Evolutionary conservation across 92 coral and sea anemone species (phyloP).

Genomic region (Phymanthus crucifer): DNA sequence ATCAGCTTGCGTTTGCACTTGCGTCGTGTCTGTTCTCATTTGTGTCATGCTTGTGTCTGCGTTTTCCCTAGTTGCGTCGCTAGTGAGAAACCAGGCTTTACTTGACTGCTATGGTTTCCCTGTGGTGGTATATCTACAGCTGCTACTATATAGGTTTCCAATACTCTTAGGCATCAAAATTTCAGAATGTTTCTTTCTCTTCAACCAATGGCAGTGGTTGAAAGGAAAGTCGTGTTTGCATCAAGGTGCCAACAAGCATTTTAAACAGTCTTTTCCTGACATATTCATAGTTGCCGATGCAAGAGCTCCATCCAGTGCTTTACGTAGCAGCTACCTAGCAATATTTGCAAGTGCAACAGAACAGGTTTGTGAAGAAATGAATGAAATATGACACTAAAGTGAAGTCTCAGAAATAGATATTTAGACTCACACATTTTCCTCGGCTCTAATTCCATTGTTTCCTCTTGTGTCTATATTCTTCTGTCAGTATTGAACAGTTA

Average conservation of each 20-base stretch:
- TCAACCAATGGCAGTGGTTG: background rate
- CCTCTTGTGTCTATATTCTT: no score
- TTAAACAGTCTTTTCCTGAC: background rate
- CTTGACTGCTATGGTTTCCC: background rate
- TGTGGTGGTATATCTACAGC: background rate
- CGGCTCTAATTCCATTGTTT: no score
- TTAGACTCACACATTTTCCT: no score
- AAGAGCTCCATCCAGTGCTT: conserved; percentile 78
- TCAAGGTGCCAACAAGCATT: background rate
- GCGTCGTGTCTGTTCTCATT: no score
- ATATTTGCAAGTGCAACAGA: conserved; percentile 98
- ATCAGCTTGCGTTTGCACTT: no score
- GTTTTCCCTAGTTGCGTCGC: no score
- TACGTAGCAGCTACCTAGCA: conserved; percentile 87
- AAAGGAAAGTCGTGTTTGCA: background rate
- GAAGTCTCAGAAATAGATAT: no score
- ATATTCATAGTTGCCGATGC: conserved; percentile 67
- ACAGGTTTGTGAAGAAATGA: conserved; percentile 60
- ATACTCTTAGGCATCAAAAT: background rate
- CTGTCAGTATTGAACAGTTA: no score
- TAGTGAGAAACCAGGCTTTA: no score
- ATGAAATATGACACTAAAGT: no score
- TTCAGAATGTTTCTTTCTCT: no score
- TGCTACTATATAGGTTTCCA: background rate
- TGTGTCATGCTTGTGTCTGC: no score